These are phyloP conservation scores for Molossus molossus DNA, from an alignment of 2,797 vertebrate species.

Conservation along the genomic window DNA sequence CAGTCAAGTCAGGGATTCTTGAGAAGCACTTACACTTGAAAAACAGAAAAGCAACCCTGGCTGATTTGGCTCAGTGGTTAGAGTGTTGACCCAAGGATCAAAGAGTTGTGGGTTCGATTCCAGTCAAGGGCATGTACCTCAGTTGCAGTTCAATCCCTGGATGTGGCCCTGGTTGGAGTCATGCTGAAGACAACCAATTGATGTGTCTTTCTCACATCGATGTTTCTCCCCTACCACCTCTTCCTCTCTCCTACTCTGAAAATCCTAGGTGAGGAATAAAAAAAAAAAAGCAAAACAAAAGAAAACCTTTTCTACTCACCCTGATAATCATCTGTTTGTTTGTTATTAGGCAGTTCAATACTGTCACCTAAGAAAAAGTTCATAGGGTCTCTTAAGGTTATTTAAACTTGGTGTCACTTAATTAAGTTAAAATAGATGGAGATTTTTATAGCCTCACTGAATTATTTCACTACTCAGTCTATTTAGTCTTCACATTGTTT, in stretches of 20 bases:
- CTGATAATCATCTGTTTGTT: background rate
- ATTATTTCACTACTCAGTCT: background rate
- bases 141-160: no score
- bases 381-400: conserved; percentile 16
- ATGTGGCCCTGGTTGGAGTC: no score
- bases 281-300: no score
- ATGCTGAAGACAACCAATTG: no score
- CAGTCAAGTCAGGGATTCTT: background rate
- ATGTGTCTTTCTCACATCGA: no score
- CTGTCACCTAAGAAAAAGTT: background rate
- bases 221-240: no score
- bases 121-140: no score
- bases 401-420: conserved; percentile 40
- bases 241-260: no score
- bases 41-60: background rate
- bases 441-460: conserved; percentile 51
- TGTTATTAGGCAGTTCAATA: conserved; percentile 31
- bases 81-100: no score
- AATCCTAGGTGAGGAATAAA: no score
- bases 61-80: no score
- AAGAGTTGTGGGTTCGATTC: no score
- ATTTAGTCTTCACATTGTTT: conserved; percentile 54
- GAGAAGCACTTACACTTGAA: background rate
- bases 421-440: background rate
- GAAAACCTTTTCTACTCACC: conserved; percentile 14